Conservation (phyloP, 2,797 vertebrate species). For the Peromyscus aztecus region DNA sequence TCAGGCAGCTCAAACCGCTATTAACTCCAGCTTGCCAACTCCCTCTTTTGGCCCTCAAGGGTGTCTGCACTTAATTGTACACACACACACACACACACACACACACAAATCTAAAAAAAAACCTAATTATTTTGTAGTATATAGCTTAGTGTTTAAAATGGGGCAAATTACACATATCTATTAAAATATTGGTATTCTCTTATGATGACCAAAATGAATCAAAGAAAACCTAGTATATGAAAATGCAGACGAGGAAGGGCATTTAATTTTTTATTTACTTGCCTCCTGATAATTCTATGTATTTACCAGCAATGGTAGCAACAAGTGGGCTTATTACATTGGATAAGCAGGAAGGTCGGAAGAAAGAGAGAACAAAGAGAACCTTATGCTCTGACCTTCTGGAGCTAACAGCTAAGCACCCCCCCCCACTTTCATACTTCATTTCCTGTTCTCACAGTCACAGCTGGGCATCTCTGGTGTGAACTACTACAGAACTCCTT, state of each 20-base stretch:
- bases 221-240: background rate
- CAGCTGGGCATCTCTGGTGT: background rate
- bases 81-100: background rate
- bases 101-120: background rate
- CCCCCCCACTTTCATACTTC: background rate
- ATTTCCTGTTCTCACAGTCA: background rate
- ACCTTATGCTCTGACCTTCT: background rate
- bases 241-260: background rate
- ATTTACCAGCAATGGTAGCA: background rate
- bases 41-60: background rate
- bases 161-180: background rate
- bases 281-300: background rate
- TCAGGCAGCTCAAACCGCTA: too few relatives aligned
- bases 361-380: background rate
- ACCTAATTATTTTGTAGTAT: background rate
- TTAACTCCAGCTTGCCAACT: background rate
- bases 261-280: slow-evolving; percentile 27
- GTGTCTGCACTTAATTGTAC: background rate
- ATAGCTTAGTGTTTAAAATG: slow-evolving; percentile 28
- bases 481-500: background rate
- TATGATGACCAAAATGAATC: background rate
- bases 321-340: background rate
- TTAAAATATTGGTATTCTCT: slow-evolving; percentile 26
- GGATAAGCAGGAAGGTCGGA: background rate
- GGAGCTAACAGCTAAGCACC: background rate